Percentiles rank a stretch among this genome's conserved stretches.
phyloP scores from a whole-genome alignment of 2,888 invertebrate species.

The Scaptomyza caliginosa region DNA sequence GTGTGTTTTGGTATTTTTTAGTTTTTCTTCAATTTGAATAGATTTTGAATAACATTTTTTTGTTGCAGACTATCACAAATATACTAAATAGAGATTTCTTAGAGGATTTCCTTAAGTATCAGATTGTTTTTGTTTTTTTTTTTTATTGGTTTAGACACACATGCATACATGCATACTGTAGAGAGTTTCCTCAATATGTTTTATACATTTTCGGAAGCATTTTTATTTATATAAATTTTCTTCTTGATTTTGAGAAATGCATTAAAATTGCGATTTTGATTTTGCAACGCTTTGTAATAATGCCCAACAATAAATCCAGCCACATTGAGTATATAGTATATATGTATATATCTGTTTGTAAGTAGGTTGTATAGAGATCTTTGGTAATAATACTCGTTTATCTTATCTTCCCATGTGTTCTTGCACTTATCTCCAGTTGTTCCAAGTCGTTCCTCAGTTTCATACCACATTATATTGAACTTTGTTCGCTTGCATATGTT shows the following conservation, averaged over 20 bases:
- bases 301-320: constrained; percentile 8
- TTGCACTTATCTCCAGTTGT: constrained; percentile 31
- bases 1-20: not conserved
- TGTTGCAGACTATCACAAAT: constrained; percentile 64
- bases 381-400: constrained; percentile 14
- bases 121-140: constrained; percentile 43
- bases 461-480: constrained; percentile 56
- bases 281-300: constrained; percentile 62
- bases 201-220: constrained; percentile 37
- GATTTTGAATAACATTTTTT: constrained; percentile 15
- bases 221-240: constrained; percentile 5
- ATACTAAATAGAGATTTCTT: constrained; percentile 53
- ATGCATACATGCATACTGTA: constrained; percentile 28
- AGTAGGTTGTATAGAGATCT: constrained; percentile 23
- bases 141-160: constrained; percentile 26
- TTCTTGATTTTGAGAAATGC: constrained; percentile 59
- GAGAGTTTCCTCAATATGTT: not conserved
- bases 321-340: too few species aligned
- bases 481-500: constrained; percentile 74
- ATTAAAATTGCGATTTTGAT: constrained; percentile 69
- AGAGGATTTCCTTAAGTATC: constrained; percentile 31
- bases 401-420: constrained; percentile 37
- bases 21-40: constrained; percentile 14
- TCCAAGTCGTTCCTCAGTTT: constrained; percentile 15
- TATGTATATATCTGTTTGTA: not conserved